phyloP scores from a whole-genome alignment of 2,113 vertebrate genomes.

The Siniperca knerii region DNA sequence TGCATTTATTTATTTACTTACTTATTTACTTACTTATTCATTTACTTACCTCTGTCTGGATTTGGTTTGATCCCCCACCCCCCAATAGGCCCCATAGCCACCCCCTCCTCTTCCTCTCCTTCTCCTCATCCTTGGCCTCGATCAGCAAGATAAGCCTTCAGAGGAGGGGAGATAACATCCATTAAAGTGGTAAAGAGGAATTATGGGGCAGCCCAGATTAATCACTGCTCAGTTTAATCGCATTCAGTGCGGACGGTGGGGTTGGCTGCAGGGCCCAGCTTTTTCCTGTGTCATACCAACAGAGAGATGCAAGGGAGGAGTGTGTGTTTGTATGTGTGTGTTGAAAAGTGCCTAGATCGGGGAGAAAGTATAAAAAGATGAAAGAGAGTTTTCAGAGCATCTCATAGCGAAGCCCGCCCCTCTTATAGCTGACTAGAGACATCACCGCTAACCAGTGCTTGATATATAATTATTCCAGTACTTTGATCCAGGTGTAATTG shows the following conservation, averaged over 20 bases:
- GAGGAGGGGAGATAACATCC: slow-evolving; percentile 85
- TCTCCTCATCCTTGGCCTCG: slow-evolving; percentile 75
- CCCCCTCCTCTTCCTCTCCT: slow-evolving; percentile 48
- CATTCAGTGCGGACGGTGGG: slow-evolving; percentile 76
- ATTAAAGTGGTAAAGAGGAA: slow-evolving; percentile 86
- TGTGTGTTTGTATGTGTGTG: slow-evolving; percentile 2
- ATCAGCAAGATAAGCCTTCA: slow-evolving; percentile 85
- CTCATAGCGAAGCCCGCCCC: slow-evolving; percentile 53
- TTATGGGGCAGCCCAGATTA: slow-evolving; percentile 85
- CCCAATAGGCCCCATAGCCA: slow-evolving; percentile 15
- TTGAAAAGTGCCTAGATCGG: slow-evolving; percentile 63
- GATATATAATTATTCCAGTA: slow-evolving; percentile 70
- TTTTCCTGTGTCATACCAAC: slow-evolving; percentile 73
- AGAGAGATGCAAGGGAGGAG: slow-evolving; percentile 48
- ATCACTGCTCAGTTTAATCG: slow-evolving; percentile 83
- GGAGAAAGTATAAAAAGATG: slow-evolving; percentile 69
- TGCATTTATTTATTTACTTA: slow-evolving; percentile 77
- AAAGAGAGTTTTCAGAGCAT: slow-evolving; percentile 71
- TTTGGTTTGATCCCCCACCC: slow-evolving; percentile 64
- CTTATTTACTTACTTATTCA: slow-evolving; percentile 82
- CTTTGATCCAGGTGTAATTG: slow-evolving; percentile 80
- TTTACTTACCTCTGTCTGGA: slow-evolving; percentile 78
- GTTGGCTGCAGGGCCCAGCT: slow-evolving; percentile 74
- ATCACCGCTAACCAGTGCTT: slow-evolving; percentile 70
- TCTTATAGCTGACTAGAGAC: slow-evolving; percentile 69